These are phyloP conservation scores for Morinoia aosen DNA, from an alignment of 2,888 invertebrate species.

Conservation along the genomic window DNA sequence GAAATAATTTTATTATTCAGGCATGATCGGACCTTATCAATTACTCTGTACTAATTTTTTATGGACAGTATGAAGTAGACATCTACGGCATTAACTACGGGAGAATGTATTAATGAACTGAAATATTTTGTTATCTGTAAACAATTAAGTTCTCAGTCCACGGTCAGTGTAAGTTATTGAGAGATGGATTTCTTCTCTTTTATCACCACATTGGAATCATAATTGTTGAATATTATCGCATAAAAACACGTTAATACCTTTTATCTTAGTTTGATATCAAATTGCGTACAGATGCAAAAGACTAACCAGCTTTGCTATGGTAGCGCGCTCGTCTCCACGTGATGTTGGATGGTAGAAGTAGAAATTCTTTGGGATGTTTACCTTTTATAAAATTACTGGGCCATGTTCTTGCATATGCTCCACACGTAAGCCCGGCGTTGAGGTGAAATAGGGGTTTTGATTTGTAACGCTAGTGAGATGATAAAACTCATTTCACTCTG, in stretches of 20 bases:
- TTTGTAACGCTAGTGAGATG: not conserved
- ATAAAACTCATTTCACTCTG: constrained; percentile 6
- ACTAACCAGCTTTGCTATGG: not conserved
- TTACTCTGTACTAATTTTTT: not conserved
- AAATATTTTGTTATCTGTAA: not conserved
- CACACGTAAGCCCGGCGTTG: not conserved
- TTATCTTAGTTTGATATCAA: not conserved
- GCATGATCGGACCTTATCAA: not conserved
- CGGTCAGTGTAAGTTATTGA: too few relatives aligned
- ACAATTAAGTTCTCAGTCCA: not conserved
- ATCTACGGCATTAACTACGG: not conserved
- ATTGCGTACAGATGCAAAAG: not conserved
- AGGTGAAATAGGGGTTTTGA: not conserved
- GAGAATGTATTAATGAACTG: not conserved
- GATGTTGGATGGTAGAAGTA: not conserved
- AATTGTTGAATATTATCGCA: too few relatives aligned
- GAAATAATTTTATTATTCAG: not conserved
- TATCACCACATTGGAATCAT: too few relatives aligned
- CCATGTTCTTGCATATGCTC: not conserved
- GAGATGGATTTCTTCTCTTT: too few relatives aligned
- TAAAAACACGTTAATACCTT: too few relatives aligned
- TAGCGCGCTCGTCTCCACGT: not conserved
- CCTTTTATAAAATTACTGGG: not conserved
- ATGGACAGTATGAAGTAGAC: not conserved
- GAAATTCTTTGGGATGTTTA: not conserved